phyloP scores from a whole-genome alignment of 2,113 vertebrate genomes.

The Trogon melanurus region DNA sequence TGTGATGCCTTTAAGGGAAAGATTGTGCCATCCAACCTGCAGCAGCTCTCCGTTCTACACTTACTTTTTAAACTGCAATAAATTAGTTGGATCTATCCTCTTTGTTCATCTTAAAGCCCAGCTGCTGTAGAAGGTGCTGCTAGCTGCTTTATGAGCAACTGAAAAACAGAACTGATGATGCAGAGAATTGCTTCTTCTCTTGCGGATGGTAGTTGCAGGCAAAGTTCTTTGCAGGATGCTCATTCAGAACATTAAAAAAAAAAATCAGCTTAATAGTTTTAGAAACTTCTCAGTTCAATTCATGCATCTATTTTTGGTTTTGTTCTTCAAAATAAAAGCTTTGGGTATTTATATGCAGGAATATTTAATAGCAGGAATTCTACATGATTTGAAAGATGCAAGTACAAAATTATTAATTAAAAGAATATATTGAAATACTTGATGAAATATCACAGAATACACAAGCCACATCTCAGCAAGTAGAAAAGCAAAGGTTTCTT shows the following conservation, averaged over 20 bases:
- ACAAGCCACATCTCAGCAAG: background rate
- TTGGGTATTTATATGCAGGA: background rate
- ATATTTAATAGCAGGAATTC: background rate
- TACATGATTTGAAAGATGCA: background rate
- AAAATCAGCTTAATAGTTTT: background rate
- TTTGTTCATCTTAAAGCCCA: background rate
- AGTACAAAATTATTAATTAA: background rate
- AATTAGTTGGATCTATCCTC: background rate
- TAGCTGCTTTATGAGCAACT: background rate
- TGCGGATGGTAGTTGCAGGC: background rate
- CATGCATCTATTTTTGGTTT: background rate
- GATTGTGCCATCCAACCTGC: background rate
- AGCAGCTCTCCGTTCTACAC: background rate
- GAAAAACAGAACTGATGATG: background rate
- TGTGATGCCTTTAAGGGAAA: background rate
- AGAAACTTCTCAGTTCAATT: background rate
- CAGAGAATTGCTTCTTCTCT: background rate
- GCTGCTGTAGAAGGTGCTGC: background rate
- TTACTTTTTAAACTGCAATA: background rate
- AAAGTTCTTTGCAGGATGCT: background rate
- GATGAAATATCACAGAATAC: background rate
- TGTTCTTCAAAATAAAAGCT: background rate
- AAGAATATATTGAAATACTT: background rate
- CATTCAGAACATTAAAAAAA: background rate
- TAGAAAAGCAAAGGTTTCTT: background rate